phyloP scores from a whole-genome alignment of 2,888 invertebrate species.

The Julus scanicus region DNA sequence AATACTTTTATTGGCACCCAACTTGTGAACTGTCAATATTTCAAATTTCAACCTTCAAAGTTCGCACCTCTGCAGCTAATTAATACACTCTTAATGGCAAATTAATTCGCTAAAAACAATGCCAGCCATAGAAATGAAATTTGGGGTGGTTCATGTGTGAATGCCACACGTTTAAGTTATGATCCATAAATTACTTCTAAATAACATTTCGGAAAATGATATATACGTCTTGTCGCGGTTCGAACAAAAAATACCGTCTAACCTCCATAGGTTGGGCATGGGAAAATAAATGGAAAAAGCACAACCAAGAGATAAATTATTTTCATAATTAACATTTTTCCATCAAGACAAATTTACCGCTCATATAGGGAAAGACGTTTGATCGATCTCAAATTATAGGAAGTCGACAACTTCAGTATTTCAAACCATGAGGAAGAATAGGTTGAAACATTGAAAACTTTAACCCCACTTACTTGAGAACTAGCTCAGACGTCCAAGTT shows the following conservation, averaged over 20 bases:
- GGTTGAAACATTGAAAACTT: no score
- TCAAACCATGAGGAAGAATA: no score
- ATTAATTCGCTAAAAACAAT: not conserved
- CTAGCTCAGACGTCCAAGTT: no score
- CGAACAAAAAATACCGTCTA: not conserved
- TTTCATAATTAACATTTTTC: not conserved
- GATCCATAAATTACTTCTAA: not conserved
- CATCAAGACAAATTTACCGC: not conserved
- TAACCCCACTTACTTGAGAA: no score
- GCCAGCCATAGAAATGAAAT: not conserved
- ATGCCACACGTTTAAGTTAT: not conserved
- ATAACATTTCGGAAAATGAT: not conserved
- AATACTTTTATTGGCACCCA: constrained; percentile 14
- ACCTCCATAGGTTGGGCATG: not conserved
- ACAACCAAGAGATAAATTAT: not conserved
- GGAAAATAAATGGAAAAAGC: not conserved
- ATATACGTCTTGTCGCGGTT: not conserved
- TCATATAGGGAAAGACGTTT: no score
- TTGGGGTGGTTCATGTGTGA: not conserved
- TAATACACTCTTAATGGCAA: not conserved
- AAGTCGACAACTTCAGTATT: no score
- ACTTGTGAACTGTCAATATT: not conserved
- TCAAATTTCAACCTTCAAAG: not conserved
- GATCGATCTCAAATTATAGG: no score
- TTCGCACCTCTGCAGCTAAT: not conserved